Base-by-base conservation (phyloP, 2,113 vertebrate genomes). In the Hypanus sabinus region DNA sequence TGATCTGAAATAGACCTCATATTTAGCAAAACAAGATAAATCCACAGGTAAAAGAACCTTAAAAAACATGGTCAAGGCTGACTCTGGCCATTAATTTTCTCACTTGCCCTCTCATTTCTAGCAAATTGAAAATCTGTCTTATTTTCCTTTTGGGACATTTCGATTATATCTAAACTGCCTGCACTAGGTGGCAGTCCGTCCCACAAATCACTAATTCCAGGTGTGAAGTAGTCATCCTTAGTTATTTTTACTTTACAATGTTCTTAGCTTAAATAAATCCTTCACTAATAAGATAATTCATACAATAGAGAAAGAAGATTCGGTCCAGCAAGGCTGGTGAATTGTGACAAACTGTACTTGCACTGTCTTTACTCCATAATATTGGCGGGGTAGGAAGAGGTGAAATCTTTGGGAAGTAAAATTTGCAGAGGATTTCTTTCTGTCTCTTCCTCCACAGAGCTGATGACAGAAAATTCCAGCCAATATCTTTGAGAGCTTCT, bases 141-240 rank as follows among this genome's bases (percentile, higher is more conserved):
- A 71, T 93, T 93, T 93, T 93, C 85, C 16, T 93, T 75, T 38
- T 93, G 33, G 68, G 71, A 93, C 71, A 93, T 93, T 93, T 93
- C 3, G 22, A 55, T 38, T 75, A 73, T 27, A 73, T 93, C 70
- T 93, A 71, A 93, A 93, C 38, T 73, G 68, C 68, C 91, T 93
- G 91, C 91, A 93, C 68, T 93, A 73, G 91, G 91, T 93, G 91
- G 68, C 68, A 71, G 65, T 46, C 91, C 91, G 55, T 75, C 70
- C 91, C 46, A 55, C 70, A 71, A 73, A 93, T 93, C 71, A 93
- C n/a, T 27, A 75, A 71, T 93, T 73, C 68, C 30, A 93, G 65
- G 91, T 71, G 36, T 93, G 38, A 73, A 93, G 36, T 73, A 46
- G 90, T 73, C 36, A 73, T 65, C 71, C 70, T 93, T 93, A 93